phyloP scores from a whole-genome alignment of 2,113 vertebrate species.

The Melospiza melodia region DNA sequence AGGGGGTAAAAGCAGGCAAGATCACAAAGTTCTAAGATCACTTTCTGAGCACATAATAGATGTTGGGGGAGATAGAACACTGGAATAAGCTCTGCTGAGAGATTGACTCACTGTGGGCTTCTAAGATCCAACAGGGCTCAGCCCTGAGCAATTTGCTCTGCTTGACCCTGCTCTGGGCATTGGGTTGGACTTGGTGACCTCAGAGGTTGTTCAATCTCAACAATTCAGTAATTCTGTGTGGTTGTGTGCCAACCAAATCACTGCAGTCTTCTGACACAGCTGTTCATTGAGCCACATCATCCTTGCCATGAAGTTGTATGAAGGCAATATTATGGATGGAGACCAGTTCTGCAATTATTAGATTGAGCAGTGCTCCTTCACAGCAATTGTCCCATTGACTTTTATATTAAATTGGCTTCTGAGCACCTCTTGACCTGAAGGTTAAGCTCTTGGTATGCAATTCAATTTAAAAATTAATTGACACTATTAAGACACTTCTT shows the following conservation, averaged over 20 bases:
- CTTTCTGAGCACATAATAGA: not conserved
- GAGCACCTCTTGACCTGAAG: constrained; percentile 37
- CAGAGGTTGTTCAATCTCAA: not conserved
- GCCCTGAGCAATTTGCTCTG: not conserved
- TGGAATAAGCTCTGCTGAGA: not conserved
- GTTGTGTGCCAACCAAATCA: not conserved
- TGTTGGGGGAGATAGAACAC: not conserved
- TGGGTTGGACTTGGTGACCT: not conserved
- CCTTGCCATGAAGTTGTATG: not conserved
- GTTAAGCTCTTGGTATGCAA: constrained; percentile 2
- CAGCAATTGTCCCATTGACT: constrained; percentile 7
- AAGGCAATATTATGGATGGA: not conserved
- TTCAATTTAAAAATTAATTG: constrained; percentile 54
- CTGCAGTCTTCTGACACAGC: not conserved
- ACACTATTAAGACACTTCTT: constrained; percentile 25
- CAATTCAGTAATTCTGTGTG: not conserved
- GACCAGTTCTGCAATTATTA: not conserved
- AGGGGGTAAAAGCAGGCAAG: not conserved
- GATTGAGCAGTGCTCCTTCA: not conserved
- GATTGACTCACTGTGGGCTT: not conserved
- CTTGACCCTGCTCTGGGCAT: not conserved
- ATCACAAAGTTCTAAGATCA: not conserved
- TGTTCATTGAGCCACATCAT: not conserved
- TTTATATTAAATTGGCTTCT: constrained; percentile 31
- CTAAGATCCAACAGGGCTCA: not conserved